A percentile compares a stretch with the other conserved stretches of the same genome.
Conservation (phyloP, 1,140 invertebrate genomes). For the Nebria ingens region DNA sequence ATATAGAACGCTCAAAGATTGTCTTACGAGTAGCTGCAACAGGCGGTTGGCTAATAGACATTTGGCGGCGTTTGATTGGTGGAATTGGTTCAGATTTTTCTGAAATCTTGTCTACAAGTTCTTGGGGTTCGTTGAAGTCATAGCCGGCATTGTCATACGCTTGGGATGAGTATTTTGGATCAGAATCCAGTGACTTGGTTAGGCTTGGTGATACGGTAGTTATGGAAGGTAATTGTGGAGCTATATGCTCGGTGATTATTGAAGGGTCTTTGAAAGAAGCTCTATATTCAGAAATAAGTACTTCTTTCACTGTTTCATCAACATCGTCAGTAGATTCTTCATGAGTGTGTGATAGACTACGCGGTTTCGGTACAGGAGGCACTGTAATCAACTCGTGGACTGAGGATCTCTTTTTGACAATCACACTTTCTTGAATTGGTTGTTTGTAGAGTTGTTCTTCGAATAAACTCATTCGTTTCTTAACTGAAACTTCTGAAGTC, state of each 20-base stretch:
- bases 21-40: slow-evolving; percentile 27
- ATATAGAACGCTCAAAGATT: slow-evolving; percentile 38
- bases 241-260: slow-evolving; percentile 18
- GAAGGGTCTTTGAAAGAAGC: slow-evolving; percentile 26
- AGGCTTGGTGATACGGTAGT: slow-evolving; percentile 11
- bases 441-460: slow-evolving; percentile 17
- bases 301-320: slow-evolving; percentile 15
- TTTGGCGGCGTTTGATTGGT: slow-evolving; percentile 31
- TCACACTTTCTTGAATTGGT: slow-evolving; percentile 18
- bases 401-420: slow-evolving; percentile 25
- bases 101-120: slow-evolving; percentile 33
- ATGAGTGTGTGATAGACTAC: slow-evolving; percentile 23
- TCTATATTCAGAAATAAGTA: slow-evolving; percentile 27
- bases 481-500: slow-evolving; percentile 16
- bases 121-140: slow-evolving; percentile 30
- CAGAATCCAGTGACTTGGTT: slow-evolving; percentile 26
- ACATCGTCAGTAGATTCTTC: slow-evolving; percentile 17
- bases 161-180: slow-evolving; percentile 21
- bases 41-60: slow-evolving; percentile 32
- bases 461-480: slow-evolving; percentile 26
- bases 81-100: slow-evolving; percentile 34
- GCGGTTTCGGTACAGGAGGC: slow-evolving; percentile 35
- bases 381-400: slow-evolving; percentile 23
- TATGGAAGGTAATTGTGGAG: slow-evolving; percentile 17
- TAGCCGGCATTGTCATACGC: slow-evolving; percentile 31